Evolutionary conservation across 2,113 vertebrate species (phyloP), one percentile per base, ranked within the genome.

Genomic region (Lipophrys pholis): DNA sequence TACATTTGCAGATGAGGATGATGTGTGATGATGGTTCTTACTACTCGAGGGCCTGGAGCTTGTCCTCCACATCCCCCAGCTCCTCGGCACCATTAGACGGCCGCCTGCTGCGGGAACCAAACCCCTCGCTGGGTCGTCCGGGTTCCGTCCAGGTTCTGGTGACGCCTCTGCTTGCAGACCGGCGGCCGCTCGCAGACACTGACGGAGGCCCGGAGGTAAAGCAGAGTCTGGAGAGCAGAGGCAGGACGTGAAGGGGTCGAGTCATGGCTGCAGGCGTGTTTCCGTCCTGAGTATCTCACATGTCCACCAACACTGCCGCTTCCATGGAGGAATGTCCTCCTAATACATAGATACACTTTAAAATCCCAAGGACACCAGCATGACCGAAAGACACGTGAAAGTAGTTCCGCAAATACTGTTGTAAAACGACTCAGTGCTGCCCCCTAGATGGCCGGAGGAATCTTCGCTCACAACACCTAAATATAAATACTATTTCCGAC

Each of bases 41-140:
- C 93, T 77, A 73, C 14, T 81, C 6, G 59, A 93, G 14, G 7
- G 69, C 64, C 43, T 90, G 58, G 2, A 94, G 50, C 58, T 91
- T 89, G 48, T 89, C 91, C 14, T 92, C 90, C 5, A 83, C 64
- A 55, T 90, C 88, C 40, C 87, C 85, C 65, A 78, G 50, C 1
- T 68, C 88, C 6, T 21, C 5, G 0, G 89, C 86, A 11, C 81
- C 87, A 41, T 85, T 62, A 16, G 69, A 70, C 21, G 39, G n/a
- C 2, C 84, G 76, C 1, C 76, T 61, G 1, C 43, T 50, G 78
- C 73, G 35, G 70, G 2, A 66, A 0, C 66, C 53, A 60, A 15
- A 69, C 30, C n/a, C 46, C 57, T n/a, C 50, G 70, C 6, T 38
- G 46, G 61, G 41, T 14, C 5, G 2, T 57, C 16, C 9, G 50